A percentile compares a stretch with the other conserved stretches of the same genome.
Evolutionary conservation across 2,797 vertebrate genomes (phyloP).

Genomic region (Hemitrygon akajei): DNA sequence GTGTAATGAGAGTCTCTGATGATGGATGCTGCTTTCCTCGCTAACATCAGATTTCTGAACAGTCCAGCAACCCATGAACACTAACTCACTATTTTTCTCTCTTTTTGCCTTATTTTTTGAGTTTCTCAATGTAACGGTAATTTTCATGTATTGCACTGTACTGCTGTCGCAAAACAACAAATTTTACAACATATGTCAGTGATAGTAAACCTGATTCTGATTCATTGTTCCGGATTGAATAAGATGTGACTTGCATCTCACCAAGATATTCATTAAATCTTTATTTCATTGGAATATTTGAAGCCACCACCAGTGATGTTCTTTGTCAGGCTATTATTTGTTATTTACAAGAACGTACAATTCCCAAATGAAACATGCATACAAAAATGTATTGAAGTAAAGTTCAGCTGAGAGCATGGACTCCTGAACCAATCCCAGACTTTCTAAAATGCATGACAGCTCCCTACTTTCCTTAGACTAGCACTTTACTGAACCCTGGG

Average conservation of each 20-base stretch:
- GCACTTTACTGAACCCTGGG: background rate
- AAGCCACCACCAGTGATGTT: background rate
- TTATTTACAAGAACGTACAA: background rate
- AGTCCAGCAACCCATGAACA: too few relatives aligned
- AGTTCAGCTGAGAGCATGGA: background rate
- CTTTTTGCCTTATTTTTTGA: too few relatives aligned
- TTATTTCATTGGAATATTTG: background rate
- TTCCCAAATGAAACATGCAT: background rate
- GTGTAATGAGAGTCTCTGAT: too few relatives aligned
- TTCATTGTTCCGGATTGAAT: background rate
- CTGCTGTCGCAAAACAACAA: too few relatives aligned
- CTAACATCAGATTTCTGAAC: too few relatives aligned
- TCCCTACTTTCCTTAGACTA: background rate
- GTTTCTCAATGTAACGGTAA: too few relatives aligned
- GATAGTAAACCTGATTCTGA: too few relatives aligned
- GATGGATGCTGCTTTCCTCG: too few relatives aligned
- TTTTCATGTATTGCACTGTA: too few relatives aligned
- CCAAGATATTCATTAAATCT: background rate
- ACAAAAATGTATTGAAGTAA: background rate
- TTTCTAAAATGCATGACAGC: background rate
- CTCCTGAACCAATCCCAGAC: background rate
- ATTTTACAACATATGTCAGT: too few relatives aligned
- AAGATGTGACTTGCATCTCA: background rate
- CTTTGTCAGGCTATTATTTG: background rate
- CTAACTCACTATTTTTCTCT: too few relatives aligned